These are phyloP conservation scores for Congeria kusceri DNA, from an alignment of 2,888 invertebrate species.

Conservation along the genomic window DNA sequence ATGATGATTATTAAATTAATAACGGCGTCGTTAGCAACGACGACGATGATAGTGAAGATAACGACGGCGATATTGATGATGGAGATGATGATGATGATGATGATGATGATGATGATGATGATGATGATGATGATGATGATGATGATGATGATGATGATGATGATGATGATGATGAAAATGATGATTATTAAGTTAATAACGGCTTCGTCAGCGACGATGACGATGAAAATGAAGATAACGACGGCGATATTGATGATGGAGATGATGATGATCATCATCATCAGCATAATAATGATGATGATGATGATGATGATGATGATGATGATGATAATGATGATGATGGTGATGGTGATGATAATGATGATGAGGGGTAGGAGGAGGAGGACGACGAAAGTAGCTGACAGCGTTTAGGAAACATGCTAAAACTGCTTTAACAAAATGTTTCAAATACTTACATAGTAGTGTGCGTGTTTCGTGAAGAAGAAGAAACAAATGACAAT, in stretches of 20 bases:
- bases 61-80: background rate
- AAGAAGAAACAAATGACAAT: too few species aligned
- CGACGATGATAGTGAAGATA: background rate
- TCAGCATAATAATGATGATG: background rate
- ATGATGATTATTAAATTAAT: background rate
- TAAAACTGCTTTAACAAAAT: too few species aligned
- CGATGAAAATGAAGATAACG: background rate
- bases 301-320: constrained; percentile 11
- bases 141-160: constrained; percentile 13
- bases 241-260: background rate
- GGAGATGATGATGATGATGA: background rate
- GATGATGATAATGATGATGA: constrained; percentile 15
- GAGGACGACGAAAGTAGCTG: too few species aligned
- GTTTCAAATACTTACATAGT: too few species aligned
- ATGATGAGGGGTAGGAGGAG: too few species aligned
- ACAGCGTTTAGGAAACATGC: too few species aligned
- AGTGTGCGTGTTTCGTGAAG: too few species aligned
- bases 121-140: constrained; percentile 10
- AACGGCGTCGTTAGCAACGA: background rate
- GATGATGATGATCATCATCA: constrained; percentile 6
- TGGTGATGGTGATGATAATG: constrained; percentile 11
- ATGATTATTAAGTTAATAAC: too few species aligned
- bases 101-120: constrained; percentile 5
- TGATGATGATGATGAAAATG: constrained; percentile 6
- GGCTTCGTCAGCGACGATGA: too few species aligned